These are phyloP conservation scores for Luehdorfia chinensis DNA, from an alignment of 1,140 invertebrate genomes.

Conservation along the genomic window DNA sequence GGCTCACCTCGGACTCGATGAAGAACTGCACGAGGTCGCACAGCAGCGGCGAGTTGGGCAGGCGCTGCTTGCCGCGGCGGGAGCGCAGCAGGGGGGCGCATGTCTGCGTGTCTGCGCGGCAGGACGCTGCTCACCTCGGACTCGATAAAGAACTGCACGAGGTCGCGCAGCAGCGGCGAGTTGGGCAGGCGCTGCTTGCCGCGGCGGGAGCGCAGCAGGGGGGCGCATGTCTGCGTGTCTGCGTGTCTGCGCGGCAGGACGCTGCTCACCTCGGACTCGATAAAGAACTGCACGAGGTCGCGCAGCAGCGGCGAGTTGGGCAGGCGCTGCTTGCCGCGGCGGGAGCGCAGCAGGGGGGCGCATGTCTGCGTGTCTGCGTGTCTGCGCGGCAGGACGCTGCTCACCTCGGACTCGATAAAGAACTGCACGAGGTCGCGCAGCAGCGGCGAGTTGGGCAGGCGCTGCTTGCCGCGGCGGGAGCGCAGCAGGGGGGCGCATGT, in stretches of 20 bases:
- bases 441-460: slow-evolving; percentile 95
- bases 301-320: slow-evolving; percentile 96
- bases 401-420: slow-evolving; percentile 98
- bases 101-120: slow-evolving; percentile 86
- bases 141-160: slow-evolving; percentile 99
- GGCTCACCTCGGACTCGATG: slow-evolving; percentile 96
- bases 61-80: slow-evolving; percentile 91
- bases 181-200: slow-evolving; percentile 94
- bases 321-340: slow-evolving; percentile 92
- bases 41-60: slow-evolving; percentile 96
- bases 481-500: slow-evolving; percentile 79
- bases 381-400: slow-evolving; percentile 90
- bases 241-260: slow-evolving; percentile 88
- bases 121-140: slow-evolving; percentile 94
- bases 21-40: slow-evolving; percentile 98
- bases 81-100: slow-evolving; percentile 81
- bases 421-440: slow-evolving; percentile 98
- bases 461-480: slow-evolving; percentile 92
- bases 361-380: slow-evolving; percentile 80
- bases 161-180: slow-evolving; percentile 95
- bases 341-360: slow-evolving; percentile 82
- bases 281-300: slow-evolving; percentile 98
- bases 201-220: slow-evolving; percentile 86
- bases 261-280: slow-evolving; percentile 97
- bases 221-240: too few species aligned